Percentiles rank a stretch among this genome's conserved stretches.
Conservation (phyloP, 2,113 vertebrate species). For the Myocastor coypus region DNA sequence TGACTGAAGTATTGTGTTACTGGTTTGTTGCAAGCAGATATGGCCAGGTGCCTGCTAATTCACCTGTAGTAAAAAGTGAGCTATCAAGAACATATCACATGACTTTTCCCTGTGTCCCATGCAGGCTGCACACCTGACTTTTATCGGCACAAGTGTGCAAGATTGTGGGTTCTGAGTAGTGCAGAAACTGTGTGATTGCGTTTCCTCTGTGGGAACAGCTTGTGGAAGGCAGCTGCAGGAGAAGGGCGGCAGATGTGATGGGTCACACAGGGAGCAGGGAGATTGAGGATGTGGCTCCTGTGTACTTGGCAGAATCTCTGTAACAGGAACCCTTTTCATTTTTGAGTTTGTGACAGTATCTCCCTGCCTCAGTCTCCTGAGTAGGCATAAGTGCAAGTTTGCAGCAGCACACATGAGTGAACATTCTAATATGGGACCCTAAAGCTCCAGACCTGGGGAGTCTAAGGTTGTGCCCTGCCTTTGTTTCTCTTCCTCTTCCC, state of each 20-base stretch:
- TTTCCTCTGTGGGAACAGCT: neutral
- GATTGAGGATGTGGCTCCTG: neutral
- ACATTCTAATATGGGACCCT: too few species aligned
- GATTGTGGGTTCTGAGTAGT: neutral
- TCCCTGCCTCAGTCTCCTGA: too few species aligned
- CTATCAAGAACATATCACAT: neutral
- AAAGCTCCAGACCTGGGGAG: too few species aligned
- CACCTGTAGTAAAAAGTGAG: neutral
- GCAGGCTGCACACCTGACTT: neutral
- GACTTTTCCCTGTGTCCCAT: neutral
- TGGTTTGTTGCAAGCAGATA: neutral
- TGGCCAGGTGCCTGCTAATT: neutral
- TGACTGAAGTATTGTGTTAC: neutral
- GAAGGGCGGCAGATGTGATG: neutral
- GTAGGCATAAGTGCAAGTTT: too few species aligned
- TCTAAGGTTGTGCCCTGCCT: too few species aligned
- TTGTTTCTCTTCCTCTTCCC: too few species aligned
- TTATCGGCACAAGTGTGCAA: neutral
- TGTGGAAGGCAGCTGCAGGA: neutral
- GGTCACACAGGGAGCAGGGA: neutral
- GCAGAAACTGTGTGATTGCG: neutral
- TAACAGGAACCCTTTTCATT: neutral
- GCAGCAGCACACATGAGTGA: too few species aligned
- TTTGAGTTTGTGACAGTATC: neutral
- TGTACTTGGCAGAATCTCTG: neutral